Evolutionary conservation across 23 tunicate genomes (phyloP).

Genomic region (Ascidia mentula): DNA sequence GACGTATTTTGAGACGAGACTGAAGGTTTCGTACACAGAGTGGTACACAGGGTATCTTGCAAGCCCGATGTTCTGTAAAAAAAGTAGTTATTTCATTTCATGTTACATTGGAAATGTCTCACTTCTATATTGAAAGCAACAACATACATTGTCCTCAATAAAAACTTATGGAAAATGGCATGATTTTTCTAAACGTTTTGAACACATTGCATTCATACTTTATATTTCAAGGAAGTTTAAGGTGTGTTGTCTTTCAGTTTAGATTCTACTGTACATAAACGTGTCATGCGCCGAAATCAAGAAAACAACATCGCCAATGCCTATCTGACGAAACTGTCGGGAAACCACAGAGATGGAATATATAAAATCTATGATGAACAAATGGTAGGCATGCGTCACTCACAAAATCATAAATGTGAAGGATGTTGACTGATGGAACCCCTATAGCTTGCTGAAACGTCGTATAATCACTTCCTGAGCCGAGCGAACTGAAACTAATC

Average conservation of each 20-base stretch:
- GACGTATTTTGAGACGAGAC: conserved; percentile 31
- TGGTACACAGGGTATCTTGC: conserved; percentile 70
- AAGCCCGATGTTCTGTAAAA: conserved; percentile 45
- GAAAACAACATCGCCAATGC: no score
- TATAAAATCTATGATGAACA: no score
- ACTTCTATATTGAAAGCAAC: no score
- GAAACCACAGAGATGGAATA: no score
- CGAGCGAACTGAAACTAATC: conserved; percentile 29
- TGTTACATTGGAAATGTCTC: no score
- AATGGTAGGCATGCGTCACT: neutral
- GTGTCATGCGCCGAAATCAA: no score
- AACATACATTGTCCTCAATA: no score
- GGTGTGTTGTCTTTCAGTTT: no score
- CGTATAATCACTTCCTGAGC: conserved; percentile 73
- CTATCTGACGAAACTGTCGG: no score
- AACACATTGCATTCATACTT: neutral
- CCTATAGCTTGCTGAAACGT: conserved; percentile 55
- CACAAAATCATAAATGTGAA: conserved; percentile 34
- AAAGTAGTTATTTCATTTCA: neutral
- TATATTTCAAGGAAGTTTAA: no score
- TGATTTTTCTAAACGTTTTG: neutral
- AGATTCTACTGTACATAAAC: no score
- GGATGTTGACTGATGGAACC: conserved; percentile 18
- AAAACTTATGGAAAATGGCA: no score
- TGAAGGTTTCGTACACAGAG: conserved; percentile 77